These are phyloP conservation scores for Bursaphelenchus okinawaensis DNA, from an alignment of 2,888 invertebrate species.

Conservation along the genomic window DNA sequence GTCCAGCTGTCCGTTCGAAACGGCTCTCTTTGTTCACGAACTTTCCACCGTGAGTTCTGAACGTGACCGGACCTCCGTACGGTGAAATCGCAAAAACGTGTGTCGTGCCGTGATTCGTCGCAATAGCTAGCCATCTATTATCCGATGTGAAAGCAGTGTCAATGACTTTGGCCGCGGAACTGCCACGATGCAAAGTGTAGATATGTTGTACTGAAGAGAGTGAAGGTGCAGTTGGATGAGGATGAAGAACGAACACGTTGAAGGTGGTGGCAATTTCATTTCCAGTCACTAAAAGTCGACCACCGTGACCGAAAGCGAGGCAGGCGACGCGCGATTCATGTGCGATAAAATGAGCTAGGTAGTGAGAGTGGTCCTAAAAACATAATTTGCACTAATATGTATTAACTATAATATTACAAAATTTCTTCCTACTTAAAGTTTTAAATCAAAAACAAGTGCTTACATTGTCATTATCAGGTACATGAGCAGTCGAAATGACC, in stretches of 20 bases:
- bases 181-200: constrained; percentile 86
- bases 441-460: background rate
- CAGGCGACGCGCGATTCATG: constrained; percentile 35
- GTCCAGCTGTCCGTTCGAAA: constrained; percentile 90
- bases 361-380: constrained; percentile 12
- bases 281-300: constrained; percentile 23
- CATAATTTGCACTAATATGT: constrained; percentile 6
- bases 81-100: constrained; percentile 95
- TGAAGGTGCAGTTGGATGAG: constrained; percentile 78
- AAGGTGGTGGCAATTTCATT: constrained; percentile 65
- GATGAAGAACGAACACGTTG: constrained; percentile 86
- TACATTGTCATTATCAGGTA: background rate
- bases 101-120: constrained; percentile 84
- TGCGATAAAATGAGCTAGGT: constrained; percentile 47
- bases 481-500: constrained; percentile 19
- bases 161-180: constrained; percentile 87
- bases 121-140: constrained; percentile 89
- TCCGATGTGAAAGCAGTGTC: constrained; percentile 86
- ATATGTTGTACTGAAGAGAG: constrained; percentile 76
- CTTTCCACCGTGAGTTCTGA: constrained; percentile 88
- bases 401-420: constrained; percentile 1
- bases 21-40: constrained; percentile 74
- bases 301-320: constrained; percentile 36
- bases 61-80: constrained; percentile 74
- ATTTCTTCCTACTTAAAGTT: constrained; percentile 14